These are phyloP conservation scores for Nilaparvata lugens DNA, from an alignment of 1,140 invertebrate genomes.

Conservation along the genomic window DNA sequence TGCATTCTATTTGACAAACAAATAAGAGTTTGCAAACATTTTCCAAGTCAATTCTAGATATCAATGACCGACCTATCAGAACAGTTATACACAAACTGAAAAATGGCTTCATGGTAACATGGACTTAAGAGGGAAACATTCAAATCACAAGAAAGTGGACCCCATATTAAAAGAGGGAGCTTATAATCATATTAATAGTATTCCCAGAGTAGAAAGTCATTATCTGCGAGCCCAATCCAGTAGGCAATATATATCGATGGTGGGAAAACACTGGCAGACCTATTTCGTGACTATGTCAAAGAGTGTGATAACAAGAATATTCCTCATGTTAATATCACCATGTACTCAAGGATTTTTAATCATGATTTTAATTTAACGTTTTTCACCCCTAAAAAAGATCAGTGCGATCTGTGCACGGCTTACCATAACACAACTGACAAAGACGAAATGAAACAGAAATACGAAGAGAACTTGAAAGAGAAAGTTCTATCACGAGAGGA, in stretches of 20 bases:
- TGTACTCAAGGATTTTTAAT: conserved; percentile 19
- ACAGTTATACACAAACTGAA: neutral
- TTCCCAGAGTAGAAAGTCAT: conserved; percentile 15
- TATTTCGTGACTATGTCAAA: conserved; percentile 20
- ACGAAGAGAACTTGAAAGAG: neutral
- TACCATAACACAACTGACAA: conserved; percentile 12
- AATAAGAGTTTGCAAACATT: neutral
- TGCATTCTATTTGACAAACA: too few relatives aligned
- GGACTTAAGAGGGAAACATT: conserved; percentile 5
- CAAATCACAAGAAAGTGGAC: conserved; percentile 9
- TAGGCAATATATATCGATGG: conserved; percentile 20
- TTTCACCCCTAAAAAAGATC: conserved; percentile 25
- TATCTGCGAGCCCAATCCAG: conserved; percentile 12
- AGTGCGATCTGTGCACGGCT: conserved; percentile 22
- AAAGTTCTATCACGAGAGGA: conserved; percentile 2
- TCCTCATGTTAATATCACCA: conserved; percentile 9
- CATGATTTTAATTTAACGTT: conserved; percentile 9
- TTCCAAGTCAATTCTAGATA: neutral
- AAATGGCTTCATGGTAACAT: neutral
- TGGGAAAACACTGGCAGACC: conserved; percentile 12
- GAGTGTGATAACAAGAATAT: conserved; percentile 9
- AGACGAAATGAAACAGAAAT: neutral
- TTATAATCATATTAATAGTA: conserved; percentile 15
- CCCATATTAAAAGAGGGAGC: conserved; percentile 11
- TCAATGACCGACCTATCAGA: neutral